phyloP scores from a whole-genome alignment of 2,888 invertebrate genomes.

The Drosophila ustulata region DNA sequence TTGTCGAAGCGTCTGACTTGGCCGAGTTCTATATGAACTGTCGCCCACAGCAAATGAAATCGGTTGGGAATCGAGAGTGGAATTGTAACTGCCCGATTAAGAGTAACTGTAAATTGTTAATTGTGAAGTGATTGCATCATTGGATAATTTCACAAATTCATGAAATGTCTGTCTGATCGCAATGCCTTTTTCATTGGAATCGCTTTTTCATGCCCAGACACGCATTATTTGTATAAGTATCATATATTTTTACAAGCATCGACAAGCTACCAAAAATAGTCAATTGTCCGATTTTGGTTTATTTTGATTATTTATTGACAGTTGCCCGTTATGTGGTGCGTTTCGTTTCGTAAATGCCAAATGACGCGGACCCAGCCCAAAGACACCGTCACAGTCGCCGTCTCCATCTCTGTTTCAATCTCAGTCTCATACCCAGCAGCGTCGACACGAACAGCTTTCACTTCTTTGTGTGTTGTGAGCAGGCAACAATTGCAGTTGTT shows the following conservation, averaged over 20 bases:
- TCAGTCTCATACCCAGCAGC: neutral
- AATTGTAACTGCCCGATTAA: slow-evolving; percentile 1
- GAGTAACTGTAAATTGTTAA: slow-evolving; percentile 11
- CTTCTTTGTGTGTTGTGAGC: slow-evolving; percentile 23
- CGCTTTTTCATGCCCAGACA: neutral
- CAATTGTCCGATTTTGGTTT: slow-evolving; percentile 68
- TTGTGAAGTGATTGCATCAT: slow-evolving; percentile 63
- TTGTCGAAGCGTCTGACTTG: neutral
- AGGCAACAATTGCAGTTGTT: slow-evolving; percentile 25
- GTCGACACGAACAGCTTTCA: slow-evolving; percentile 26
- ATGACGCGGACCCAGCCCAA: slow-evolving; percentile 38
- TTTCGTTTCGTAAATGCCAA: slow-evolving; percentile 68
- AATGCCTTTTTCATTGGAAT: slow-evolving; percentile 26
- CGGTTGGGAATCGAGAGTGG: slow-evolving; percentile 12
- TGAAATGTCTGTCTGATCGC: slow-evolving; percentile 55
- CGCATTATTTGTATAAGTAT: slow-evolving; percentile 26
- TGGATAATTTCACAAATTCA: slow-evolving; percentile 72
- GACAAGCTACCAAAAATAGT: slow-evolving; percentile 73
- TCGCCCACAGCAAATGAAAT: slow-evolving; percentile 30
- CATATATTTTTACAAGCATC: slow-evolving; percentile 63
- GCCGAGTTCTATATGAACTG: slow-evolving; percentile 13
- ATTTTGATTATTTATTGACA: slow-evolving; percentile 80
- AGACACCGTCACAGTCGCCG: slow-evolving; percentile 23
- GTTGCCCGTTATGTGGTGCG: slow-evolving; percentile 72
- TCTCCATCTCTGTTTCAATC: slow-evolving; percentile 25